Evolutionary conservation across 2,113 vertebrate species (phyloP).

Genomic region (Xyliphius kryptos): DNA sequence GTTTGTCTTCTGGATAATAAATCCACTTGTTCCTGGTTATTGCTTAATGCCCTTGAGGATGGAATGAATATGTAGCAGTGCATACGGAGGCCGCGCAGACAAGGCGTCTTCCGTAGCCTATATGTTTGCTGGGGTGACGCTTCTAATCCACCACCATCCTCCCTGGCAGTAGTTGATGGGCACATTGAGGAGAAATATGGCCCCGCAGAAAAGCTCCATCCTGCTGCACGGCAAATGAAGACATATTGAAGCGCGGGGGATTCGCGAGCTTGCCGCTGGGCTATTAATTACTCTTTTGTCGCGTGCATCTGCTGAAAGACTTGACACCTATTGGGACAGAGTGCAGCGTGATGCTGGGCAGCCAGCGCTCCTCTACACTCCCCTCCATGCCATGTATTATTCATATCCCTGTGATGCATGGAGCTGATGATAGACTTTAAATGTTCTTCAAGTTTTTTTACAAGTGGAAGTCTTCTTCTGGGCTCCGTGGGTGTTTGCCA

Average conservation of each 20-base stretch:
- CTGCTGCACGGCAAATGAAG: conserved; percentile 62
- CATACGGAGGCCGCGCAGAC: neutral
- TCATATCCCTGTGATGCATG: conserved; percentile 30
- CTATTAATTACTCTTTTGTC: conserved; percentile 91
- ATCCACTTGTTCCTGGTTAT: neutral
- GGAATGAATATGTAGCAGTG: neutral
- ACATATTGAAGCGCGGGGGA: conserved; percentile 59
- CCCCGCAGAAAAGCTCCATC: conserved; percentile 53
- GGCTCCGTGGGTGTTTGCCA: conserved; percentile 3
- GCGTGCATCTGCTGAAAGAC: conserved; percentile 67
- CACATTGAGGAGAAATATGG: conserved; percentile 65
- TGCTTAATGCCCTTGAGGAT: neutral
- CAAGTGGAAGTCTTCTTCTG: neutral
- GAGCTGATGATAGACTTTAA: conserved; percentile 27
- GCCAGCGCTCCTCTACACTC: conserved; percentile 30
- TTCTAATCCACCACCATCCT: conserved; percentile 11
- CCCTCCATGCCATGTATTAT: conserved; percentile 35
- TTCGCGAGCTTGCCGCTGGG: conserved; percentile 51
- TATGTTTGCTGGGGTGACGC: neutral
- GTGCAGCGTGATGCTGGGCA: conserved; percentile 39
- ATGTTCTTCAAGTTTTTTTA: conserved; percentile 24
- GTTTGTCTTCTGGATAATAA: neutral
- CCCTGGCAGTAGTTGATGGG: conserved; percentile 54
- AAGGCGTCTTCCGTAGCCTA: neutral
- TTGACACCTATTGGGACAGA: conserved; percentile 42